phyloP scores from a whole-genome alignment of 2,113 vertebrate genomes.

The Patagioenas fasciata region DNA sequence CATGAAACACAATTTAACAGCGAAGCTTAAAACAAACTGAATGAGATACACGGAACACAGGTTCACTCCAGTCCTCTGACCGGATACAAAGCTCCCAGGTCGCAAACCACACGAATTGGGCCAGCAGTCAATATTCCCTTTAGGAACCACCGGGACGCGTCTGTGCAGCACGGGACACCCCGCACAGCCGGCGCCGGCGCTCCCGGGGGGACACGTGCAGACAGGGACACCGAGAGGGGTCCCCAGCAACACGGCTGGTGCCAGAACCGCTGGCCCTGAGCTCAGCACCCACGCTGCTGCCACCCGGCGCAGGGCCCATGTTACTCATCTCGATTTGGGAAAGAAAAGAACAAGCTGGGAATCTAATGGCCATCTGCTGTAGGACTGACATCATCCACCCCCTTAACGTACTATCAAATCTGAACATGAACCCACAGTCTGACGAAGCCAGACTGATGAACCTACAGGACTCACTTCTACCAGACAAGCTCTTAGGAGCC shows the following conservation, averaged over 20 bases:
- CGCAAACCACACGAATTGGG: background rate
- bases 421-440: accelerated
- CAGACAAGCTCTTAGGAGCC: background rate
- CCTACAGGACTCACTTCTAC: background rate
- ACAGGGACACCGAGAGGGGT: background rate
- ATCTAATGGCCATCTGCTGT: background rate
- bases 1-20: background rate
- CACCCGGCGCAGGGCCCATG: too few species aligned
- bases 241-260: accelerated
- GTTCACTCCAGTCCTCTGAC: background rate
- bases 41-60: accelerated
- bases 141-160: background rate
- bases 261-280: background rate
- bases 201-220: accelerated
- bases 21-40: background rate
- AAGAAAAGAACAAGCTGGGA: background rate
- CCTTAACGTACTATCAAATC: accelerated
- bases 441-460: background rate
- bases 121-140: background rate
- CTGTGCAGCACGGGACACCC: too few species aligned
- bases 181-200: too few species aligned
- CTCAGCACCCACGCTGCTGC: too few species aligned
- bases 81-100: background rate
- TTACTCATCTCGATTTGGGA: background rate
- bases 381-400: background rate